Evolutionary conservation across 2,113 vertebrate genomes (phyloP), one percentile per base, ranked within the genome.

Genomic region (Rhinolophus ferrumequinum): DNA sequence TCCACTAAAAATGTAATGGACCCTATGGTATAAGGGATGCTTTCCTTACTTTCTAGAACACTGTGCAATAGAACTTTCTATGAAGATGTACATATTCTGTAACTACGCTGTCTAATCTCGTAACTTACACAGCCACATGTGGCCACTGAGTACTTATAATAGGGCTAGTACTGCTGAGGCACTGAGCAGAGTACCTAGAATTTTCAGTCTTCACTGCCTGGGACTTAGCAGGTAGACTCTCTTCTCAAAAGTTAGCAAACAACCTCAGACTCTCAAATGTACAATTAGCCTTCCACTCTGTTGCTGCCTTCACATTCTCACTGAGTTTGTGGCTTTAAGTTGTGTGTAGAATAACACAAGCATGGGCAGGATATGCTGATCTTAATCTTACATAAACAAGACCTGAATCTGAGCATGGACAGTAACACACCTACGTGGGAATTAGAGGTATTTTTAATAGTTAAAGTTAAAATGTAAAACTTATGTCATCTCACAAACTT

Each of bases 301-400:
- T 28, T 56, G 47, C 9, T 85, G 8, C 21, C 66, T 62, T 85
- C 67, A 60, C 30, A 19, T 73, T 81, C 21, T 64, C 72, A 38
- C 21, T 33, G 38, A 35, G 35, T 64, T 13, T 24, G 30, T 90
- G 70, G 24, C 24, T 88, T 38, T 50, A 66, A 67, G 21, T 30
- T 75, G 3, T 60, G 0, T 4, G 1, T 64, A n/a, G 22, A 50
- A 0, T 60, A 60, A 44, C 33, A 19, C 0, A 8, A 13, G 2
- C n/a, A 26, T 44, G 50, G 72, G 22, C 0, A 69, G 44, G 10
- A 47, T 60, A 22, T 1, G 14, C 5, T 62, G 24, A 64, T 38
- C n/a, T 44, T 79, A 28, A 56, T 70, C 21, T 47, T 15, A 54
- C 24, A 13, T 2, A 60, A 47, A 12, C 6, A 72, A 9, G 5